A percentile compares a stretch with the other conserved stretches of the same genome.
These are phyloP conservation scores for Lonchura striata DNA, from an alignment of 2,113 vertebrate species.

Conservation along the genomic window DNA sequence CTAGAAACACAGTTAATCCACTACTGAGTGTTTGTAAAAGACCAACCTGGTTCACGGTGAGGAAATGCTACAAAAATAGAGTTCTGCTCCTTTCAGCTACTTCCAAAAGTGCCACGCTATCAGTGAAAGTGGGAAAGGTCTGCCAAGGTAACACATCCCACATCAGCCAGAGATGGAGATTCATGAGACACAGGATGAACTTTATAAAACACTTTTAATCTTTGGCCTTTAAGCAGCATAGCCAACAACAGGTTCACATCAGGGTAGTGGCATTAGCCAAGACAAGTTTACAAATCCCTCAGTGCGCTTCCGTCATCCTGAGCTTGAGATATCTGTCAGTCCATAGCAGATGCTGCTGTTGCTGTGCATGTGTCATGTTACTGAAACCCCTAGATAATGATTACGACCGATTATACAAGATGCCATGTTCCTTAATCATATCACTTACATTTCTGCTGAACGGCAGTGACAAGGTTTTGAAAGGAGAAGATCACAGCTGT, in stretches of 20 bases:
- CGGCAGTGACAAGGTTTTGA: constrained; percentile 73
- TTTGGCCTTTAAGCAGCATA: constrained; percentile 53
- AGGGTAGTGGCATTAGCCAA: constrained; percentile 54
- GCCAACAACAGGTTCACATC: constrained; percentile 62
- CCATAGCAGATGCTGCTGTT: constrained; percentile 63
- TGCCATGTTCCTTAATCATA: constrained; percentile 75
- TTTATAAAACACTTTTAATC: constrained; percentile 58
- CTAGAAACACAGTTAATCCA: constrained; percentile 18
- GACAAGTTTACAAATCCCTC: constrained; percentile 33
- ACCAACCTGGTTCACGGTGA: neutral
- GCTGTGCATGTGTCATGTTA: constrained; percentile 64
- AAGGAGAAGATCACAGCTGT: constrained; percentile 75
- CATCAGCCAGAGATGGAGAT: neutral
- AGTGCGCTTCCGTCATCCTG: constrained; percentile 28
- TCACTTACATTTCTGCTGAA: constrained; percentile 72
- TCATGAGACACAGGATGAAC: constrained; percentile 29
- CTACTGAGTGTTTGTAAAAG: neutral
- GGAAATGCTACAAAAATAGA: neutral
- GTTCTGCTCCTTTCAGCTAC: neutral
- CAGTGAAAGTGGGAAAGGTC: constrained; percentile 35
- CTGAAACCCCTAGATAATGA: constrained; percentile 68
- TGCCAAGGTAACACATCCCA: neutral
- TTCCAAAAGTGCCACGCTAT: constrained; percentile 27
- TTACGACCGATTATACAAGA: constrained; percentile 74
- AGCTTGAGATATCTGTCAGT: constrained; percentile 44